phyloP scores from a whole-genome alignment of 2,797 vertebrate genomes.

The Petrocephalus schoutedeni region DNA sequence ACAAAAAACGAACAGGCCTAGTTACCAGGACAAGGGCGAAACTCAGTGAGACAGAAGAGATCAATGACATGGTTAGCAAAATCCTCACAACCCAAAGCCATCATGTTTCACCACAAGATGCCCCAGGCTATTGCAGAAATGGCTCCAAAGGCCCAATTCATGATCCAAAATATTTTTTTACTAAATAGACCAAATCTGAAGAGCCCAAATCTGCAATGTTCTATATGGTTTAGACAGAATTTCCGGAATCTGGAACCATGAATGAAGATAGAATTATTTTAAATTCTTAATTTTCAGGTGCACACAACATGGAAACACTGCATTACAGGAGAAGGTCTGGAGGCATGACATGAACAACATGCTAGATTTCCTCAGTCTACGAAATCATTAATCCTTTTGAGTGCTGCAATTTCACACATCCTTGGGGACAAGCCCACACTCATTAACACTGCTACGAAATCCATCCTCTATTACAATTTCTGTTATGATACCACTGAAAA shows the following conservation, averaged over 20 bases:
- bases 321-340: not conserved
- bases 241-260: not conserved
- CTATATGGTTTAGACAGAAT: not conserved
- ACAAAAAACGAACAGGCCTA: not conserved
- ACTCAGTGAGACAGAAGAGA: not conserved
- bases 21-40: not conserved
- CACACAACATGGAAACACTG: not conserved
- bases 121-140: not conserved
- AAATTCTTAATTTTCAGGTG: not conserved
- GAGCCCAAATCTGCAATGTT: not conserved
- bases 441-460: not conserved
- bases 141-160: not conserved
- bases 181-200: not conserved
- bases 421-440: not conserved
- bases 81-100: not conserved
- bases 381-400: not conserved
- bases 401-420: not conserved
- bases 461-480: not conserved
- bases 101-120: not conserved
- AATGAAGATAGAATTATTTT: not conserved
- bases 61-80: not conserved
- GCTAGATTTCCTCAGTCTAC: not conserved
- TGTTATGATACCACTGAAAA: not conserved
- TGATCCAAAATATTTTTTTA: not conserved
- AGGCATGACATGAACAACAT: not conserved